phyloP scores from a whole-genome alignment of 2,888 invertebrate species.

The Choristoneura rosaceana region DNA sequence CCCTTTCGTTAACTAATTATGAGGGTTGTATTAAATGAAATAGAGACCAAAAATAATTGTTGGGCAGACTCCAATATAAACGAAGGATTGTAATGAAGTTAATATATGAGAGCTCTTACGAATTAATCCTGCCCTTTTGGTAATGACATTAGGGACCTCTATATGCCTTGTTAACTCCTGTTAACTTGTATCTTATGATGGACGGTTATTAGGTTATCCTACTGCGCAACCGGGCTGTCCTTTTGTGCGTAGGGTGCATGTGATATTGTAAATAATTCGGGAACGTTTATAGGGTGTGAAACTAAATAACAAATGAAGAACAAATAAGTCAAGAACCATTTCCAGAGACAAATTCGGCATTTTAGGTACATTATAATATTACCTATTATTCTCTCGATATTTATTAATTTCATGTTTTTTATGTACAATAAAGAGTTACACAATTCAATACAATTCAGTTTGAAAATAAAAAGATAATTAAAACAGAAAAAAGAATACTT shows the following conservation, averaged over 20 bases:
- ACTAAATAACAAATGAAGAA: too few relatives aligned
- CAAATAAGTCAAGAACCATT: too few relatives aligned
- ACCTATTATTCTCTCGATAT: too few relatives aligned
- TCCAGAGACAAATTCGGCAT: too few relatives aligned
- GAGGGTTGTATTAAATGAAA: constrained; percentile 55
- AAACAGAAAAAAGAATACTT: too few relatives aligned
- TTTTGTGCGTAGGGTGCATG: not conserved
- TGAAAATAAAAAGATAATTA: too few relatives aligned
- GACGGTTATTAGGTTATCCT: constrained; percentile 33
- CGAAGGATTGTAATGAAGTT: constrained; percentile 51
- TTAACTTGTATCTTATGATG: constrained; percentile 30
- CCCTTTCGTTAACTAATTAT: constrained; percentile 58
- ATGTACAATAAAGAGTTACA: too few relatives aligned
- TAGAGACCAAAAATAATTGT: constrained; percentile 56
- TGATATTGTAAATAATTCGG: not conserved
- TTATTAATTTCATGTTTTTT: too few relatives aligned
- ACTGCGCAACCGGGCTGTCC: constrained; percentile 15
- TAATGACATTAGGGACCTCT: constrained; percentile 31
- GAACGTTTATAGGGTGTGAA: too few relatives aligned
- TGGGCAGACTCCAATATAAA: constrained; percentile 40
- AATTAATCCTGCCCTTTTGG: constrained; percentile 45
- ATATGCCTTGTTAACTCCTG: constrained; percentile 27
- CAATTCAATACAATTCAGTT: too few relatives aligned
- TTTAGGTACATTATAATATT: too few relatives aligned
- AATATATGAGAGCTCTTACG: constrained; percentile 51